A percentile compares a stretch with the other conserved stretches of the same genome.
phyloP scores from a whole-genome alignment of 2,797 vertebrate genomes.

The Garrulus glandarius region DNA sequence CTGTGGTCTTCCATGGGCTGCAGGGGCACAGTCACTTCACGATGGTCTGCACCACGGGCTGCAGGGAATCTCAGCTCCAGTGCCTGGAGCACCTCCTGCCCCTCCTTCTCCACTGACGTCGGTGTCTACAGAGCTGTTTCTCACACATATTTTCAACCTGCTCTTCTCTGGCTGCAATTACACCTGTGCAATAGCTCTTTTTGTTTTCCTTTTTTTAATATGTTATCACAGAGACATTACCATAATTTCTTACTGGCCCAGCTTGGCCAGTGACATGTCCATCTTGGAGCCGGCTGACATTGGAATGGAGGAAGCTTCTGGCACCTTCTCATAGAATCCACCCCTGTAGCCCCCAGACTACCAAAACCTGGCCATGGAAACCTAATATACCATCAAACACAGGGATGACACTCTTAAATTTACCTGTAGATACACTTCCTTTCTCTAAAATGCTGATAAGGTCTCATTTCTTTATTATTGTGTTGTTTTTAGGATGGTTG shows the following conservation, averaged over 20 bases:
- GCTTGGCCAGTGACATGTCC: background rate
- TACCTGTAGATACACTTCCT: background rate
- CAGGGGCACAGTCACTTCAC: background rate
- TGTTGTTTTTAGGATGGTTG: background rate
- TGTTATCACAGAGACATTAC: background rate
- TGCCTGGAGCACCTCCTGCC: background rate
- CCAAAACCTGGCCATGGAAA: background rate
- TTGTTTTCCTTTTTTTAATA: background rate
- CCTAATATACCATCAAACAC: background rate
- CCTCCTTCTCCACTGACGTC: background rate
- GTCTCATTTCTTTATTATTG: background rate
- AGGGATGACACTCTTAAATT: background rate
- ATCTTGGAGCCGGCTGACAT: rapidly evolving
- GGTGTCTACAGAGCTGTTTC: background rate
- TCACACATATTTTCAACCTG: background rate
- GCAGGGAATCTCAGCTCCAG: background rate
- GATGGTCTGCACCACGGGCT: background rate
- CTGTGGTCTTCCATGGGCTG: background rate
- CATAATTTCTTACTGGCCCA: background rate
- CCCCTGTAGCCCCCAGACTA: background rate
- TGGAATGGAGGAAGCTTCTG: background rate
- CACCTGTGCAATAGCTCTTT: background rate
- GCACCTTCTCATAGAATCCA: background rate
- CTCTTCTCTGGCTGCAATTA: background rate
- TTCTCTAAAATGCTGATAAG: background rate